Evolutionary conservation across 2,113 vertebrate species (phyloP), one percentile per base, ranked within the genome.

Genomic region (Carassius carassius): DNA sequence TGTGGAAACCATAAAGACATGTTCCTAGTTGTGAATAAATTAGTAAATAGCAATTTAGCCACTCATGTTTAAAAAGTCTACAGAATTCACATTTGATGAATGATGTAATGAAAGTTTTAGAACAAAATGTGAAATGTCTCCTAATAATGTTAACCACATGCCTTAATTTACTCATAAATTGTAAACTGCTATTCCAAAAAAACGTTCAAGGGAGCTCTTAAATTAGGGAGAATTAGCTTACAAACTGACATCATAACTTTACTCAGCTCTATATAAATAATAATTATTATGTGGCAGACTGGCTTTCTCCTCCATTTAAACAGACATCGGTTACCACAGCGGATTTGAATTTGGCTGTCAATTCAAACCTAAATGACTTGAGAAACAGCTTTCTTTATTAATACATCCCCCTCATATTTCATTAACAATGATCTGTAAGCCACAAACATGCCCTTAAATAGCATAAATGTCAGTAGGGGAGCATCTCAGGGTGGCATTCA

Each of bases 331-430:
- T 65, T 79, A n/a, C 70, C 35, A 41, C 69, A 72, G 10, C 11
- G 10, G 10, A 21, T 44, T 7, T 47, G 4, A 17, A 32, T 44
- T 63, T 49, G 54, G 54, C 54, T 16, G 21, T 49, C 35, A 60
- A 21, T 49, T 58, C 21, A 11, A 29, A 32, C 17, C 29, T 14
- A 35, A 54, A 41, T 29, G 11, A 60, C 5, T 70, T 56, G 63
- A 70, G 32, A 58, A 85, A 56, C 63, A 56, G 44, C 29, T 70
- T 11, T 82, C 21, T 73, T 12, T 82, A 72, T 21, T 47, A 60
- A 74, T 56, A 63, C 19, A 23, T n/a, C 17, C 58, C 17, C 25
- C 67, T n/a, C 78, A 74, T 75, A 35, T 70, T 56, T 11, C 14
- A 72, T n/a, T 21, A 56, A 41, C 44, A 51, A 75, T 72, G 5